Conservation (phyloP, 2,888 invertebrate species). For the Nowickia ferox region DNA sequence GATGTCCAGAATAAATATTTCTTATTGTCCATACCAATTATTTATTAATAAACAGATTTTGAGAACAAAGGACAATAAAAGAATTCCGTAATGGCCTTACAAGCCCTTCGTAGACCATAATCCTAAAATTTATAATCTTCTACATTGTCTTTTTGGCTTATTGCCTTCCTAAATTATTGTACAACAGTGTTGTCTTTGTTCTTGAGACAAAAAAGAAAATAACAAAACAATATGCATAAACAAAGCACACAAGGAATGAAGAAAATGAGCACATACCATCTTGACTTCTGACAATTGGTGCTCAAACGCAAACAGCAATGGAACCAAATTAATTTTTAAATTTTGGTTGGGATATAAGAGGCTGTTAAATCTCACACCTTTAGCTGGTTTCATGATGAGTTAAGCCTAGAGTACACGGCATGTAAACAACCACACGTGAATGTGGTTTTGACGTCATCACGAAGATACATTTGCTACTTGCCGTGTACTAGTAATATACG, state of each 20-base stretch:
- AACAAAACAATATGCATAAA: conserved; percentile 28
- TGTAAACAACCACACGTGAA: too few relatives aligned
- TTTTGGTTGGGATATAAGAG: conserved; percentile 22
- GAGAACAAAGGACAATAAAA: conserved; percentile 57
- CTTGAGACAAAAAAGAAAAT: conserved; percentile 31
- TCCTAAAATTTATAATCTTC: conserved; percentile 31
- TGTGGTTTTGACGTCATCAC: too few relatives aligned
- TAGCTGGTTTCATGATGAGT: conserved; percentile 57
- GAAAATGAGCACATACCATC: conserved; percentile 57
- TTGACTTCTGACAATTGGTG: conserved; percentile 71
- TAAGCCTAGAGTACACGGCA: too few relatives aligned
- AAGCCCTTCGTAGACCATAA: conserved; percentile 57
- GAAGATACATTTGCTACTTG: too few relatives aligned
- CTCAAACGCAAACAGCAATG: conserved; percentile 54
- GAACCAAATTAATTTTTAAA: conserved; percentile 22
- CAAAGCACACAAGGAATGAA: conserved; percentile 15
- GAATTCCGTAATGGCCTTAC: conserved; percentile 70
- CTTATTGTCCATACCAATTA: conserved; percentile 35
- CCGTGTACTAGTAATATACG: too few relatives aligned
- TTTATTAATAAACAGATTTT: conserved; percentile 57
- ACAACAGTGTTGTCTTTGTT: conserved; percentile 6
- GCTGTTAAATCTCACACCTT: conserved; percentile 70
- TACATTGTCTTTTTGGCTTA: conserved; percentile 15
- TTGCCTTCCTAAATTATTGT: not conserved
- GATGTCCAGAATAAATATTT: conserved; percentile 44